Evolutionary conservation across 2,113 vertebrate genomes (phyloP).

Genomic region (Tragulus kanchil): DNA sequence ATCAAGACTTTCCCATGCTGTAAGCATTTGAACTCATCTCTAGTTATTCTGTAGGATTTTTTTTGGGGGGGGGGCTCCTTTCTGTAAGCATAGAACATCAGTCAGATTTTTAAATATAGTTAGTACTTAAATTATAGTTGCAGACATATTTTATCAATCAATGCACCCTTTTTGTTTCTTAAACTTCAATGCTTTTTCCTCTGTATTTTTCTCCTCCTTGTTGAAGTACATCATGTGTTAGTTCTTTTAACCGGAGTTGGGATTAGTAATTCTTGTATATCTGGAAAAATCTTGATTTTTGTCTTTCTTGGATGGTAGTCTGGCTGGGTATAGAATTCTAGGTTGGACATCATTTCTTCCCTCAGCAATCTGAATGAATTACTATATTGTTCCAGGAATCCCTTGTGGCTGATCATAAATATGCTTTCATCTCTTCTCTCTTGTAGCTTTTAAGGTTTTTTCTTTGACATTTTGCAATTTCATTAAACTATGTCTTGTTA

Average conservation of each 20-base stretch:
- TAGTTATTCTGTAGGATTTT: not conserved
- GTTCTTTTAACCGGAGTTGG: not conserved
- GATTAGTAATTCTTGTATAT: not conserved
- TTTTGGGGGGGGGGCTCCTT: not conserved
- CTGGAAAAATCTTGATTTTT: not conserved
- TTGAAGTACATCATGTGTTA: not conserved
- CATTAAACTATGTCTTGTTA: not conserved
- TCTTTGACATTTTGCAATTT: not conserved
- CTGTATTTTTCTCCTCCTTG: not conserved
- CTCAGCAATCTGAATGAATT: not conserved
- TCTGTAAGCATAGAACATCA: not conserved
- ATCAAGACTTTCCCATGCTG: too few relatives aligned
- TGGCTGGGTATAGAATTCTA: not conserved
- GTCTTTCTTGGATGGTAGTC: not conserved
- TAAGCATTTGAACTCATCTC: accelerated
- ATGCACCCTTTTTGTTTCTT: not conserved
- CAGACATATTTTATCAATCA: not conserved
- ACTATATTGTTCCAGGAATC: not conserved
- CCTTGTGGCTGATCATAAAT: not conserved
- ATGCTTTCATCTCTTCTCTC: too few relatives aligned
- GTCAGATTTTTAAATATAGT: not conserved
- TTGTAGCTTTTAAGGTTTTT: too few relatives aligned
- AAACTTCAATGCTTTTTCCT: not conserved
- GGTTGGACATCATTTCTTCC: not conserved
- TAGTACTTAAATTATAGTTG: not conserved